These are phyloP conservation scores for Pyrgus malvae DNA, from an alignment of 2,888 invertebrate genomes.

Conservation along the genomic window DNA sequence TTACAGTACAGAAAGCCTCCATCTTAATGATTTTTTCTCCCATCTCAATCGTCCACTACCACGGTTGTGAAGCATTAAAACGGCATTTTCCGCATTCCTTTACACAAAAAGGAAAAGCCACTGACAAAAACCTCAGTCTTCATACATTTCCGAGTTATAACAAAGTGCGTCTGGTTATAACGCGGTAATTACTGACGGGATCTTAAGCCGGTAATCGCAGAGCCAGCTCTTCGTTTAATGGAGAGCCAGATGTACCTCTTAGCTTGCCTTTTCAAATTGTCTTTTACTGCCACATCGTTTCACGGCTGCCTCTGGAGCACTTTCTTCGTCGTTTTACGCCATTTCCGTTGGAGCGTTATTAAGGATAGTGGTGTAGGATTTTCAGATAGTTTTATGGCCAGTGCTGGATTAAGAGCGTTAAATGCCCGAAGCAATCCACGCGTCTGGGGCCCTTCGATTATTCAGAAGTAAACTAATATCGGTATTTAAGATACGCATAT, in stretches of 20 bases:
- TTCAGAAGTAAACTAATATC: too few relatives aligned
- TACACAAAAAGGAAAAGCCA: not conserved
- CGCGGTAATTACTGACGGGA: conserved; percentile 41
- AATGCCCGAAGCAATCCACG: too few relatives aligned
- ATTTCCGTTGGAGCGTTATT: not conserved
- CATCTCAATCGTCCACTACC: too few relatives aligned
- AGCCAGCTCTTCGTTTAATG: conserved; percentile 50
- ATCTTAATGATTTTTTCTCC: too few relatives aligned
- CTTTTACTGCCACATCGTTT: conserved; percentile 35
- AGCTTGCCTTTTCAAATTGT: conserved; percentile 43
- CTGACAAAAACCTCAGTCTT: conserved; percentile 3
- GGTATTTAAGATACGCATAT: too few relatives aligned
- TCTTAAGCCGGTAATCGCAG: conserved; percentile 53
- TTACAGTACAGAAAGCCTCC: too few relatives aligned
- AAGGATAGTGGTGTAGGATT: too few relatives aligned
- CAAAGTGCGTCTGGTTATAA: conserved; percentile 29
- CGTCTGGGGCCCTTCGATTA: too few relatives aligned
- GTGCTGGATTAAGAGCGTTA: too few relatives aligned
- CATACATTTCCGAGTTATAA: conserved; percentile 22
- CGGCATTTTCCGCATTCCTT: too few relatives aligned
- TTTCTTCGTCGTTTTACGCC: conserved; percentile 6
- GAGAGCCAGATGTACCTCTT: conserved; percentile 45
- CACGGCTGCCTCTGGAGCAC: conserved; percentile 13
- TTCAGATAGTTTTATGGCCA: not conserved
- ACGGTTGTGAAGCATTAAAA: too few relatives aligned